A percentile compares a stretch with the other conserved stretches of the same genome.
phyloP scores from a whole-genome alignment of 2,888 invertebrate genomes.

The Alviniconcha strummeri region DNA sequence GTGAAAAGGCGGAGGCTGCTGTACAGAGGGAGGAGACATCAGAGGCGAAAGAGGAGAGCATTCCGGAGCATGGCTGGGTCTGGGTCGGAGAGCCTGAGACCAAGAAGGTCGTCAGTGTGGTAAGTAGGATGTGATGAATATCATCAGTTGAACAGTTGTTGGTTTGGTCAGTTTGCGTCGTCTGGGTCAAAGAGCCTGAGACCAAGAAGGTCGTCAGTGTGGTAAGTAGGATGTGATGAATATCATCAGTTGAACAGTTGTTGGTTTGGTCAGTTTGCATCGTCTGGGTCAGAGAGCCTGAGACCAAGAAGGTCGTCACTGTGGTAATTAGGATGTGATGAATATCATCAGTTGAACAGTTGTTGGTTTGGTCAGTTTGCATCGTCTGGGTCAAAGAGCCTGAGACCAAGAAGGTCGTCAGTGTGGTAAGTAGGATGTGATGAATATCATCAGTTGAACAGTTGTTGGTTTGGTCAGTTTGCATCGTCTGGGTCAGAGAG shows the following conservation, averaged over 20 bases:
- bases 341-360: too few species aligned
- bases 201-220: conserved; percentile 52
- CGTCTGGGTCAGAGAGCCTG: conserved; percentile 57
- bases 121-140: too few species aligned
- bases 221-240: conserved; percentile 36
- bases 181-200: conserved; percentile 57
- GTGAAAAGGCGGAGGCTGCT: conserved; percentile 15
- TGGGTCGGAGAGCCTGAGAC: conserved; percentile 58
- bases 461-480: too few species aligned
- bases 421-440: conserved; percentile 38
- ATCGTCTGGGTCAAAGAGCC: conserved; percentile 58
- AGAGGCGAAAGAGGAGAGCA: conserved; percentile 31
- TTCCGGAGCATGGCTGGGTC: conserved; percentile 60
- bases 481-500: conserved; percentile 57
- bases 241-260: too few species aligned
- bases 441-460: too few species aligned
- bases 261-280: too few species aligned
- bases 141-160: too few species aligned
- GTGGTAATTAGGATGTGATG: conserved; percentile 36
- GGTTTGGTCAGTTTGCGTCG: too few species aligned
- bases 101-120: conserved; percentile 51
- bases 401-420: conserved; percentile 53
- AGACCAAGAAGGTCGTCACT: conserved; percentile 53
- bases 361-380: too few species aligned
- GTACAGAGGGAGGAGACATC: conserved; percentile 17